Conservation (phyloP, 1,140 invertebrate species). For the Holcopasites calliopsidis region DNA sequence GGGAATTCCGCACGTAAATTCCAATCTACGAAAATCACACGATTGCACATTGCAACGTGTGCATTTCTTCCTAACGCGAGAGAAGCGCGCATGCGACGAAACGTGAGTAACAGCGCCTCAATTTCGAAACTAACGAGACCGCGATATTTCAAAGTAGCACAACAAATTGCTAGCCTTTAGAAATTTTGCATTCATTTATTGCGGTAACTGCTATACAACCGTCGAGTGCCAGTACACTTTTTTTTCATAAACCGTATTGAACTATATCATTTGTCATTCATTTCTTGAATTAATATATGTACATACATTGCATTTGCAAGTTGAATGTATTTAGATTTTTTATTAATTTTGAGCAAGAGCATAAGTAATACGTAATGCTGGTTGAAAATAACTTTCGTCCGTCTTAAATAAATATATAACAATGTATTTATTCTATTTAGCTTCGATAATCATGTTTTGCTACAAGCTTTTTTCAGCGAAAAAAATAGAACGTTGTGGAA, state of each 20-base stretch:
- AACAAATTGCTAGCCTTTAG: neutral
- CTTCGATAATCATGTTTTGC: too few relatives aligned
- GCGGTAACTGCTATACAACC: neutral
- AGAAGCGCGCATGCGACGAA: conserved; percentile 40
- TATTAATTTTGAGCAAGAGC: too few relatives aligned
- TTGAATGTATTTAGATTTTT: too few relatives aligned
- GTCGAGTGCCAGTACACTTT: neutral
- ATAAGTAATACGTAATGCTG: neutral
- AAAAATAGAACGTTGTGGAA: too few relatives aligned
- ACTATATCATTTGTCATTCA: neutral
- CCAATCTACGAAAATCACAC: neutral
- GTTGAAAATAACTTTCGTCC: too few relatives aligned
- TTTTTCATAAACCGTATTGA: neutral
- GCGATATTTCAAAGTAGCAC: neutral
- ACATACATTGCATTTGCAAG: too few relatives aligned
- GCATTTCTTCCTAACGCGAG: neutral
- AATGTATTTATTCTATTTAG: too few relatives aligned
- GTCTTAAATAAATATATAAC: too few relatives aligned
- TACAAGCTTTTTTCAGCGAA: too few relatives aligned
- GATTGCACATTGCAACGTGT: neutral
- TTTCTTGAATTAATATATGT: neutral
- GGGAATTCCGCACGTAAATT: neutral
- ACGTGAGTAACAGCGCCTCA: conserved; percentile 33
- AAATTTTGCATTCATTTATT: neutral
- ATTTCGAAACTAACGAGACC: neutral